A percentile compares a stretch with the other conserved stretches of the same genome.
Conservation (phyloP, 2,113 vertebrate species). For the Ardeotis arabs region DNA sequence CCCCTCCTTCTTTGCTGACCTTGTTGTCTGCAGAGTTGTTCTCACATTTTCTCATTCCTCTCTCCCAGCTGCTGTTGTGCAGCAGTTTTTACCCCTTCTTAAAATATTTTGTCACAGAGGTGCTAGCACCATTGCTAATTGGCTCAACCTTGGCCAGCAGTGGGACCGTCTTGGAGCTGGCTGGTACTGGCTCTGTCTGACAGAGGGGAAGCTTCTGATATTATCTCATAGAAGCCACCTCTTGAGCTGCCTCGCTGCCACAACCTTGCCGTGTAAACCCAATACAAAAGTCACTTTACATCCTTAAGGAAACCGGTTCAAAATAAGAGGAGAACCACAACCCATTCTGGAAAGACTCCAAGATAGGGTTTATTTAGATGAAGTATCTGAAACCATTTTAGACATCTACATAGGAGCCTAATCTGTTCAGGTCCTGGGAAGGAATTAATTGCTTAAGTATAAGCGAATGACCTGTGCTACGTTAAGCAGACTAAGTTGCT, state of each 20-base stretch:
- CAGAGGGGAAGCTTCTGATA: rapidly evolving
- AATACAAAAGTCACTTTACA: background rate
- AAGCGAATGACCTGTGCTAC: background rate
- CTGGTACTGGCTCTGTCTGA: rapidly evolving
- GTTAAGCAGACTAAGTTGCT: background rate
- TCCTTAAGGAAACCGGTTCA: background rate
- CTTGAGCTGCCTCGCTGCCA: too few relatives aligned
- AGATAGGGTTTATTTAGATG: background rate
- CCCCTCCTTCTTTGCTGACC: background rate
- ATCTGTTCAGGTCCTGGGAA: background rate
- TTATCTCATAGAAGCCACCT: background rate
- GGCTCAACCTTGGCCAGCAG: background rate
- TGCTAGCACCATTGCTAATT: rapidly evolving
- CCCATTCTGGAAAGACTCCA: background rate
- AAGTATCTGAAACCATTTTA: background rate
- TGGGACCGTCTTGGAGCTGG: rapidly evolving
- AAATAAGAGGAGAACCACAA: background rate
- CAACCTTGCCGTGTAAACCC: background rate
- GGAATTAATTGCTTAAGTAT: background rate
- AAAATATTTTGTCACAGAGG: background rate
- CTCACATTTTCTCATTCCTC: background rate
- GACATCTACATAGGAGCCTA: background rate
- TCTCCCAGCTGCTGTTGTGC: background rate
- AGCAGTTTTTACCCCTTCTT: background rate
- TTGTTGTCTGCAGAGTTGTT: background rate